Conservation (phyloP, 2,888 invertebrate species). For the Clitarchus hookeri region DNA sequence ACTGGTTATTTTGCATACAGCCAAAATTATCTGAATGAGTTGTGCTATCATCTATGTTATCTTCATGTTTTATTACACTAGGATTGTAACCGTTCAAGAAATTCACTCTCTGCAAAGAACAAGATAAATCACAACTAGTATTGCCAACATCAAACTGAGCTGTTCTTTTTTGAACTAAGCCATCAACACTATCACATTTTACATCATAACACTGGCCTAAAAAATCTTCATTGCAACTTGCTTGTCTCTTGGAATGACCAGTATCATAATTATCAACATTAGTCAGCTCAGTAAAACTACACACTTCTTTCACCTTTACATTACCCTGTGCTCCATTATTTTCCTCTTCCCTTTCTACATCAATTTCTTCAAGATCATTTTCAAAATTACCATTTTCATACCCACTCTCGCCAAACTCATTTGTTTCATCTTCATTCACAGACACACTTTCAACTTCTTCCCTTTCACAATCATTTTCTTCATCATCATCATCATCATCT, state of each 20-base stretch:
- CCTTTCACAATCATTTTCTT: not conserved
- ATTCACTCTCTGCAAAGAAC: not conserved
- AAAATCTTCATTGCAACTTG: conserved; percentile 26
- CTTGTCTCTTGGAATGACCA: not conserved
- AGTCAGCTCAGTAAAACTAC: not conserved
- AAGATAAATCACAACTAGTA: not conserved
- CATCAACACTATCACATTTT: not conserved
- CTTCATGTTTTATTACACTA: not conserved
- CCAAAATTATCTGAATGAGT: not conserved
- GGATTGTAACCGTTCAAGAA: not conserved
- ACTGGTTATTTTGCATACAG: not conserved
- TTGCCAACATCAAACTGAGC: not conserved
- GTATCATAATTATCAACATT: not conserved
- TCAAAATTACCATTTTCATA: not conserved
- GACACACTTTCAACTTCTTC: not conserved
- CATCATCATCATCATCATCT: not conserved
- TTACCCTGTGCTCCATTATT: not conserved
- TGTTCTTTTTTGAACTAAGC: not conserved
- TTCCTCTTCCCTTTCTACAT: conserved; percentile 17
- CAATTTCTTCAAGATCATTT: not conserved
- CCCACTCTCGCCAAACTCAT: not conserved
- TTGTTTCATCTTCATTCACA: not conserved
- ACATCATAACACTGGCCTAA: not conserved
- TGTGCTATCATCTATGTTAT: not conserved
- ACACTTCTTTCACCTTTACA: not conserved